Conservation (phyloP, 2,797 vertebrate species). For the Onychomys leucogaster region DNA sequence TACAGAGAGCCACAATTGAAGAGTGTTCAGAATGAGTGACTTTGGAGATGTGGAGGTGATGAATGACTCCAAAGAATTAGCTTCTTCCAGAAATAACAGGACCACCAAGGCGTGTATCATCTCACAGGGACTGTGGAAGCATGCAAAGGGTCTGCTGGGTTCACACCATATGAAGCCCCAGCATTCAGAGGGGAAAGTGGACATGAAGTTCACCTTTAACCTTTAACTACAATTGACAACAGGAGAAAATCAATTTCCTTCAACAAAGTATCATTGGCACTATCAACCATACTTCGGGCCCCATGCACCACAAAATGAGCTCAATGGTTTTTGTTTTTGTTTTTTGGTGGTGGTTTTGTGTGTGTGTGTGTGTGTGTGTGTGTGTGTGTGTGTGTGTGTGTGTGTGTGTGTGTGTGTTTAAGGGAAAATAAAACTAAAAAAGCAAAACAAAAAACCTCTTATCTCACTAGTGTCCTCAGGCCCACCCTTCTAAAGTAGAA, state of each 20-base stretch:
- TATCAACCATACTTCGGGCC: neutral
- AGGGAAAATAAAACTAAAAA: neutral
- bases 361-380: neutral
- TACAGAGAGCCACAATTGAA: neutral
- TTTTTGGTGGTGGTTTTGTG: neutral
- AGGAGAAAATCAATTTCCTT: neutral
- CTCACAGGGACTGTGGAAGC: neutral
- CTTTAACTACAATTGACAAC: too few species aligned
- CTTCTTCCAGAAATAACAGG: neutral
- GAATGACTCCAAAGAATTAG: too few species aligned
- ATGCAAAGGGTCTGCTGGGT: neutral
- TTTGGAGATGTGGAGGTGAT: neutral
- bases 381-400: neutral
- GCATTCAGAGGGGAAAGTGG: neutral
- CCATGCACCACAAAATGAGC: neutral
- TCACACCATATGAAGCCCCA: neutral
- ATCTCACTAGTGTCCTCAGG: neutral
- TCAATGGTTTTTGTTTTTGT: neutral
- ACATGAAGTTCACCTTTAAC: neutral
- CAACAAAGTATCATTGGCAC: neutral
- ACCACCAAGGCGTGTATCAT: neutral
- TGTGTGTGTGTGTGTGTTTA: neutral
- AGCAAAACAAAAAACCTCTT: neutral
- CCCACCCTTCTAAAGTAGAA: neutral
- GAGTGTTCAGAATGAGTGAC: neutral